These are phyloP conservation scores for Passer montanus DNA, from an alignment of 2,113 vertebrate species.

Conservation along the genomic window DNA sequence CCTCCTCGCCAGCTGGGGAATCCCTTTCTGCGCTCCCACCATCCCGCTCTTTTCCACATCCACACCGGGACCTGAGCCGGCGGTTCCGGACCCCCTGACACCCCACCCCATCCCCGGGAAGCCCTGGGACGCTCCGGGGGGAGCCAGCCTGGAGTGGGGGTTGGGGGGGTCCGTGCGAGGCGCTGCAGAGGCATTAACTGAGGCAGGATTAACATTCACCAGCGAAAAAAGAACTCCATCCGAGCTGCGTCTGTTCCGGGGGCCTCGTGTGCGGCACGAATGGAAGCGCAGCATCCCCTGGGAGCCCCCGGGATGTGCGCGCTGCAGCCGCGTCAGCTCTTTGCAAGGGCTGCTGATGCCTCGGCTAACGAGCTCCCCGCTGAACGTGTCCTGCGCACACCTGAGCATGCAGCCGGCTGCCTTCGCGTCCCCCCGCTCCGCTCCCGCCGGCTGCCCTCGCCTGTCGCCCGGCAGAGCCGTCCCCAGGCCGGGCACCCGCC, in stretches of 20 bases:
- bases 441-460: not conserved
- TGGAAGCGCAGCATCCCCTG: slow-evolving; percentile 42
- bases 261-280: slow-evolving; percentile 7
- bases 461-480: not conserved
- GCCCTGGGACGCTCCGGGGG: not conserved
- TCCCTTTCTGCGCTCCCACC: not conserved
- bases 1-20: slow-evolving; percentile 7
- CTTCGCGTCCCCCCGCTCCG: not conserved
- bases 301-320: slow-evolving; percentile 28
- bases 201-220: slow-evolving; percentile 36
- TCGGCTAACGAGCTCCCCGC: slow-evolving; percentile 63
- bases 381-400: slow-evolving; percentile 20
- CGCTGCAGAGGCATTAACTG: not conserved
- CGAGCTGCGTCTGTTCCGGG: slow-evolving; percentile 41
- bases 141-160: not conserved
- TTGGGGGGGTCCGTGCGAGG: not conserved
- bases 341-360: slow-evolving; percentile 43
- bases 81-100: not conserved
- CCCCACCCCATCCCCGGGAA: not conserved
- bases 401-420: not conserved
- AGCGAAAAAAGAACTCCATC: slow-evolving; percentile 23
- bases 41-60: not conserved
- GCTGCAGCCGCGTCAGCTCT: slow-evolving; percentile 59
- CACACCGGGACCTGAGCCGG: accelerated
- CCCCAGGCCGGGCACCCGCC: not conserved